Base-by-base conservation (phyloP, 2,888 invertebrate species). In the Meiosimyza platycephala region DNA sequence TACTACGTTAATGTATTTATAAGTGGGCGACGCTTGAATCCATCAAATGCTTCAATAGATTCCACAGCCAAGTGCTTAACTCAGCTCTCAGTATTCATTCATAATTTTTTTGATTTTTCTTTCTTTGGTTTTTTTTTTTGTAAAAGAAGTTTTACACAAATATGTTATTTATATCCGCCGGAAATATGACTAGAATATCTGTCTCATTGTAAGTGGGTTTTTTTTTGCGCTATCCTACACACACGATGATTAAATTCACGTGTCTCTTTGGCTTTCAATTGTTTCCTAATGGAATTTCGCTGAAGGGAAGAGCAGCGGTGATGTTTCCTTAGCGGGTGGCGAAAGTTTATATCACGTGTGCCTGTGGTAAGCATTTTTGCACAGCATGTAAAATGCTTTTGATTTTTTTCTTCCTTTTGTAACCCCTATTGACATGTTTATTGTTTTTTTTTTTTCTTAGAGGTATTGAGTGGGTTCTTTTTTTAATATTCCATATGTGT, bases 161-260 rank as follows among this genome's bases (percentile, higher is more conserved):
- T 74, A 76, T 80, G 80, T 79, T 82, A 82, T 83, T 79, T 83
- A 81, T 83, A 83, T 80, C 78, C 82, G 74, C 65, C 72, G 74
- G 74, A 74, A 72, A 72, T 11, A 59, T 68, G 18, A 59, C 57
- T 68, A 51, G 70, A 55, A 74, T 70, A 73, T 73, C 74, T 78
- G 72, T 65, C 57, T 40, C 12, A 51, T 59, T 6, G 40, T 40
- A 40, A 40, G 40, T 40, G 40, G 28, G 40, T 40, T 6, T 40
- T 18, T n/a, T n/a, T 40, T 47, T 51, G 65, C 70, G 80, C 62
- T 68, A 47, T 28, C 48, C 18, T 50, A 65, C 54, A 65, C 67
- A 50, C 73, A 66, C 79, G 78, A 80, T 81, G 82, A 83, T 83
- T 83, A 80, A 78, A 83, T 83, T 83, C 83, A 83, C 83, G 83